phyloP scores from a whole-genome alignment of 2,113 vertebrate species.

The Eurystomus gularis region DNA sequence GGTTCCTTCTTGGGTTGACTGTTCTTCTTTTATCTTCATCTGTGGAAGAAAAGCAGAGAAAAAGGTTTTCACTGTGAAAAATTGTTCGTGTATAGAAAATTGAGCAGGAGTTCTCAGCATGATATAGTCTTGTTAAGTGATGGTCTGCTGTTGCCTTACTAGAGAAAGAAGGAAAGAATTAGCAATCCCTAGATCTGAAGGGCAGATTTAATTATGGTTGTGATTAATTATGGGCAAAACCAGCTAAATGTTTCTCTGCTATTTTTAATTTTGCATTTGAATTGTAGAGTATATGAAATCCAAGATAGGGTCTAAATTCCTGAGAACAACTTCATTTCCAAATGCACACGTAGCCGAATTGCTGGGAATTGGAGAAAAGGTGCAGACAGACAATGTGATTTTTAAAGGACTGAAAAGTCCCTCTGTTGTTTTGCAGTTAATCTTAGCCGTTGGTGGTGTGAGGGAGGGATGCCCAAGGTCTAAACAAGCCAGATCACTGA shows the following conservation, averaged over 20 bases:
- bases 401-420: slow-evolving; percentile 10
- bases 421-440: slow-evolving; percentile 1
- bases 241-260: background rate
- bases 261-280: background rate
- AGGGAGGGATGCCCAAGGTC: background rate
- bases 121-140: background rate
- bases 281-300: background rate
- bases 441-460: background rate
- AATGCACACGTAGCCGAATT: background rate
- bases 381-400: background rate
- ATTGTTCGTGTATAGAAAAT: background rate
- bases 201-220: slow-evolving; percentile 4
- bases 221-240: slow-evolving; percentile 4
- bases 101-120: background rate
- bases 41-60: background rate
- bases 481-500: slow-evolving; percentile 2
- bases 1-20: background rate
- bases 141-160: background rate
- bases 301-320: background rate
- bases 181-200: background rate
- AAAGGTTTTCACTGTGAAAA: background rate
- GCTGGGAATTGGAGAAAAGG: background rate
- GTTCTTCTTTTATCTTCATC: background rate
- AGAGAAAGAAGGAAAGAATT: slow-evolving; percentile 10
- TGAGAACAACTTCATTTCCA: background rate